These are phyloP conservation scores for Poeciliopsis gracilis DNA, from an alignment of 2,797 vertebrate species.

Conservation along the genomic window DNA sequence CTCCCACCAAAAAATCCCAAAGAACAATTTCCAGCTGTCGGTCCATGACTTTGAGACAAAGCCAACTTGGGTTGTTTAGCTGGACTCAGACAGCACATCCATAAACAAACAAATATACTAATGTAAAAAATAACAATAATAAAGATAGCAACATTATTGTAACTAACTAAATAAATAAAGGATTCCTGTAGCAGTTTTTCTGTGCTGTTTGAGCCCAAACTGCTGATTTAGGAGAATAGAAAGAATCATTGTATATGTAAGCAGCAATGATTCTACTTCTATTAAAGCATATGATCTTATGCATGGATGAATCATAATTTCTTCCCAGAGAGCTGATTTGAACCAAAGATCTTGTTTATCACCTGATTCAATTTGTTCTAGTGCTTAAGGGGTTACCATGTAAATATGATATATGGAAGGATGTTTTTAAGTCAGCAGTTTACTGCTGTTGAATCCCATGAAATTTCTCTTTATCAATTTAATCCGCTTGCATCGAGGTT, in stretches of 20 bases:
- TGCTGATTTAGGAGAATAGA: neutral
- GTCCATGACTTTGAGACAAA: neutral
- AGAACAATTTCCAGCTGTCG: neutral
- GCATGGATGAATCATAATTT: neutral
- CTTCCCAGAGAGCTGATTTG: neutral
- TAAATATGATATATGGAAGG: neutral
- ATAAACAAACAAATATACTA: neutral
- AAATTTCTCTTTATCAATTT: neutral
- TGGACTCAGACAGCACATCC: no score
- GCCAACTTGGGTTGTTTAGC: no score
- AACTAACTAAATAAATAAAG: neutral
- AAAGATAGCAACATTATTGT: neutral
- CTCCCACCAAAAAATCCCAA: neutral
- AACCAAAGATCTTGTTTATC: neutral
- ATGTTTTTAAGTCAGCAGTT: neutral
- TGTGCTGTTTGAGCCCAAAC: neutral
- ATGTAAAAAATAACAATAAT: neutral
- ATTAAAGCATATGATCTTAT: neutral
- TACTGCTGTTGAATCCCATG: neutral
- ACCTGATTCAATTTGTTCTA: neutral
- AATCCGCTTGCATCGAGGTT: neutral
- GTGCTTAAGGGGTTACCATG: neutral
- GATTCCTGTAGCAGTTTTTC: neutral
- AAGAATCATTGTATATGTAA: neutral
- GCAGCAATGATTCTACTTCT: neutral